Evolutionary conservation across 2,113 vertebrate species (phyloP).

Genomic region (Dendrocopos noguchii): DNA sequence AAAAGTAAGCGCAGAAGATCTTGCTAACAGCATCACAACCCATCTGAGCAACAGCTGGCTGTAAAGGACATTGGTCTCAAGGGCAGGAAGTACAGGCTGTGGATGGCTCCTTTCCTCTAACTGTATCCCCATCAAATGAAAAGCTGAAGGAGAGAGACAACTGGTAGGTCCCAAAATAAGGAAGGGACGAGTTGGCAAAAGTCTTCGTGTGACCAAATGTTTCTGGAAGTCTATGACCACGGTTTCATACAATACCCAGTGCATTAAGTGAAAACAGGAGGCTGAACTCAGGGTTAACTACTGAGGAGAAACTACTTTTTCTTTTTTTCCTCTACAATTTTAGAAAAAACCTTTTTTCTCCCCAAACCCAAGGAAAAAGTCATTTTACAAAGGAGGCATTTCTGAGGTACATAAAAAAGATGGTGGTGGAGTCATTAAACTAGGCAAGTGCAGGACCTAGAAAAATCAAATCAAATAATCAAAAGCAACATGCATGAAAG

Average conservation of each 20-base stretch:
- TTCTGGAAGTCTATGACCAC: background rate
- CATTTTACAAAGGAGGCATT: background rate
- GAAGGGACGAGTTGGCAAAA: background rate
- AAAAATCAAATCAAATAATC: background rate
- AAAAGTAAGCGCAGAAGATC: background rate
- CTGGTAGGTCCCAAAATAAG: background rate
- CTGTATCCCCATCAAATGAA: background rate
- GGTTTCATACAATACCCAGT: background rate
- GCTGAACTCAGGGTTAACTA: background rate
- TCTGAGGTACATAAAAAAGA: background rate
- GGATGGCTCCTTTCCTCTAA: background rate
- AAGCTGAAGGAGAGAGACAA: background rate
- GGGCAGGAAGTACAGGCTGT: background rate
- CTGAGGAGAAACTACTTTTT: background rate
- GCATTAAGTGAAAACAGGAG: background rate
- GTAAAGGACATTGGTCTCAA: background rate
- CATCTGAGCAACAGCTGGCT: background rate
- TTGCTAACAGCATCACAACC: background rate
- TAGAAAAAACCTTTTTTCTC: background rate
- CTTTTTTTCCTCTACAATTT: background rate
- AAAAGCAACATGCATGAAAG: background rate
- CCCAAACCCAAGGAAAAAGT: background rate
- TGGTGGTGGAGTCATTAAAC: background rate
- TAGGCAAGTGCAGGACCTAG: background rate
- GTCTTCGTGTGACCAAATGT: background rate